Evolutionary conservation across 2,888 invertebrate species (phyloP).

Genomic region (Chrysolina haemoptera): DNA sequence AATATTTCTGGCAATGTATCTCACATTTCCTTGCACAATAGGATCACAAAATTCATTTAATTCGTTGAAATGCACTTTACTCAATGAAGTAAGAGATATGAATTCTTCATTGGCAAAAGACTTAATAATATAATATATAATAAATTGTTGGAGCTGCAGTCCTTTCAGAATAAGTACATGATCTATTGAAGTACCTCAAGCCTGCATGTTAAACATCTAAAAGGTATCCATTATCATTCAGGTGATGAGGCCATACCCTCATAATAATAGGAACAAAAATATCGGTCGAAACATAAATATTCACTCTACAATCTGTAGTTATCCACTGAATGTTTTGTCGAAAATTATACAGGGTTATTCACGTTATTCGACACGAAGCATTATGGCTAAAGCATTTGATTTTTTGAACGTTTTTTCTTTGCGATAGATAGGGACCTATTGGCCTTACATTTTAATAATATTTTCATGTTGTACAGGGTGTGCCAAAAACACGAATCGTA

Average conservation of each 20-base stretch:
- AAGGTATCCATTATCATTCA: too few relatives aligned
- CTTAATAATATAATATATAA: too few relatives aligned
- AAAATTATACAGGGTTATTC: too few relatives aligned
- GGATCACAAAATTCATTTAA: neutral
- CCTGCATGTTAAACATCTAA: neutral
- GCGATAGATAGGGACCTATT: too few relatives aligned
- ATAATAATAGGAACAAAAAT: neutral
- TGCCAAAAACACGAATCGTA: too few relatives aligned
- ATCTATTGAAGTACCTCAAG: neutral
- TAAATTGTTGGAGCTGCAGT: neutral
- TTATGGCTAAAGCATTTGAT: too few relatives aligned
- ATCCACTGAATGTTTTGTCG: neutral
- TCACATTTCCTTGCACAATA: neutral
- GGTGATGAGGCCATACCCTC: neutral
- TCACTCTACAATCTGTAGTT: neutral
- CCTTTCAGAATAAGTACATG: neutral
- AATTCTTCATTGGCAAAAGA: neutral
- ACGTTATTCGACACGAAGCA: too few relatives aligned
- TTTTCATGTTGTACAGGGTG: too few relatives aligned
- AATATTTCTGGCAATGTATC: neutral
- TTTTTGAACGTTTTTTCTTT: too few relatives aligned
- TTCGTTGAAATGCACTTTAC: neutral
- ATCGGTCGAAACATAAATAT: neutral
- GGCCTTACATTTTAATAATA: too few relatives aligned
- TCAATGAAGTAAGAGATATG: neutral